A percentile compares a stretch with the other conserved stretches of the same genome.
Evolutionary conservation across 1,140 invertebrate species (phyloP).

Genomic region (Monomorium pharaonis): DNA sequence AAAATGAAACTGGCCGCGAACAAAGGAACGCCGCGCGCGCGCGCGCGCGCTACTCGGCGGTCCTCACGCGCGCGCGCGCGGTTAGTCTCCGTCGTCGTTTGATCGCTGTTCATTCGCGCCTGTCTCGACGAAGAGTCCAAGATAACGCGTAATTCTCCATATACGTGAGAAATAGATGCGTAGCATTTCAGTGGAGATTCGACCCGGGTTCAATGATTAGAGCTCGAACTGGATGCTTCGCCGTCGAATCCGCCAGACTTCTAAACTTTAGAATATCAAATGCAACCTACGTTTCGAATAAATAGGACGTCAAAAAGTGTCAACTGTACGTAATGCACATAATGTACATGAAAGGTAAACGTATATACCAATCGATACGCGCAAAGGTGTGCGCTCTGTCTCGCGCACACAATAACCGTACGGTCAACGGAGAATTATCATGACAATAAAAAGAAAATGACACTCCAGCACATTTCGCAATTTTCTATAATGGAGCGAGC

Average conservation of each 20-base stretch:
- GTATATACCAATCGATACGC: not conserved
- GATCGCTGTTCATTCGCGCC: conserved; percentile 33
- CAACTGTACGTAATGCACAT: no score
- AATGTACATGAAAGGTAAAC: not conserved
- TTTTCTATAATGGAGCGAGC: conserved; percentile 56
- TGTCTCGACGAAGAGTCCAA: not conserved
- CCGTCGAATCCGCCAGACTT: not conserved
- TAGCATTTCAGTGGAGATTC: not conserved
- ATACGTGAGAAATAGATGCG: not conserved
- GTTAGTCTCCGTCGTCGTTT: conserved; percentile 7
- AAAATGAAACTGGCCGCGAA: conserved; percentile 83
- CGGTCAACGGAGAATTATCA: conserved; percentile 26
- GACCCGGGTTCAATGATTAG: not conserved
- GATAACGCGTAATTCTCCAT: not conserved
- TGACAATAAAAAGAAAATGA: conserved; percentile 49
- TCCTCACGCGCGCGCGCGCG: conserved; percentile 25
- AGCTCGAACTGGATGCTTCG: not conserved
- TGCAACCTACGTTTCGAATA: not conserved
- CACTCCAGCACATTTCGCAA: conserved; percentile 39
- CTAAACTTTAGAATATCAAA: not conserved
- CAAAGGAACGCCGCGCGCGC: conserved; percentile 75
- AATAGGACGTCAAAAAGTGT: no score
- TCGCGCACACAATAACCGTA: conserved; percentile 19
- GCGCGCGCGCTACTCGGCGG: conserved; percentile 59
- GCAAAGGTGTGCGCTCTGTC: not conserved